Conservation (phyloP, 2,888 invertebrate genomes). For the Trichogramma evanescens region DNA sequence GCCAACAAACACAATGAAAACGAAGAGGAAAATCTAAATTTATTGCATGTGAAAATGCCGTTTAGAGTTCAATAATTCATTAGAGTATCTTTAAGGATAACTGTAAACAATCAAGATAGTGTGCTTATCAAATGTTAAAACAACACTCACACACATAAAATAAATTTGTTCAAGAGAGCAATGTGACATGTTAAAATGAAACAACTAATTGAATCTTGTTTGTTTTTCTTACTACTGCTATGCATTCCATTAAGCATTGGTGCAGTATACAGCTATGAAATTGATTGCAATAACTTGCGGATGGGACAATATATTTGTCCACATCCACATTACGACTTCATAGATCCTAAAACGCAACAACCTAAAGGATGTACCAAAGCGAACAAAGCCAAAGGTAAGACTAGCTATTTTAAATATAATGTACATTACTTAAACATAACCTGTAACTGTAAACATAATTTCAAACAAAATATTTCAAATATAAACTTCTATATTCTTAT, state of each 20-base stretch:
- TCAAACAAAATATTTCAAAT: not conserved
- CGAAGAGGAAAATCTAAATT: no score
- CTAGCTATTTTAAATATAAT: not conserved
- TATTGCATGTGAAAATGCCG: no score
- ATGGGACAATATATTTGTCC: slow-evolving; percentile 80
- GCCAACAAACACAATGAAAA: no score
- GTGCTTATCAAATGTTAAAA: no score
- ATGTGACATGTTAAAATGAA: slow-evolving; percentile 18
- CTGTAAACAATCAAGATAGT: no score
- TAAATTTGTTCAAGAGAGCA: slow-evolving; percentile 8
- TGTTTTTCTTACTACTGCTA: slow-evolving; percentile 25
- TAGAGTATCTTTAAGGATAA: no score
- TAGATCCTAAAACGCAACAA: slow-evolving; percentile 86
- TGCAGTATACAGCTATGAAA: slow-evolving; percentile 35
- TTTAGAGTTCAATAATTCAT: no score
- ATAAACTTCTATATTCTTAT: not conserved
- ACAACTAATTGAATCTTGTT: slow-evolving; percentile 14
- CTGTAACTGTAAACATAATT: not conserved
- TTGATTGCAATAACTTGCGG: slow-evolving; percentile 66
- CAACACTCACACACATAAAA: no score
- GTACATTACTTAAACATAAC: not conserved
- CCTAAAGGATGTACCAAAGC: slow-evolving; percentile 70
- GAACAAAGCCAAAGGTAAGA: slow-evolving; percentile 70
- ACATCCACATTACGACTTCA: slow-evolving; percentile 65
- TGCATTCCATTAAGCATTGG: slow-evolving; percentile 27